phyloP scores from a whole-genome alignment of 2,888 invertebrate species.

The Nezara viridula region DNA sequence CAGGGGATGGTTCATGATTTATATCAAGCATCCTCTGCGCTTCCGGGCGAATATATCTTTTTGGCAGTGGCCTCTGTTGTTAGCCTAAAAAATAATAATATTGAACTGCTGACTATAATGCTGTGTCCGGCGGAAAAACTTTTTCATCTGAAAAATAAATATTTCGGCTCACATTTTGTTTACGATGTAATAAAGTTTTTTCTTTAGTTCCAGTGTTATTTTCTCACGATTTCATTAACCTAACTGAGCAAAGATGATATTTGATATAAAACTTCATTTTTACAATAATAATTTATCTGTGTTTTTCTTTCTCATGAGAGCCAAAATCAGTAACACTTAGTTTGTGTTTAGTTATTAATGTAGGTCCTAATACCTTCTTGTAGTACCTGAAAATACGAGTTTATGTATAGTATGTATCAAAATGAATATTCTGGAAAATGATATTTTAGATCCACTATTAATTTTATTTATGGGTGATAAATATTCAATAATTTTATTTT shows the following conservation, averaged over 20 bases:
- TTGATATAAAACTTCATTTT: no score
- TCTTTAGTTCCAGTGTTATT: background rate
- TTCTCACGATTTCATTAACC: background rate
- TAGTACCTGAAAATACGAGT: no score
- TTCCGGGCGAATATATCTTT: slow-evolving; percentile 45
- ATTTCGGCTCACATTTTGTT: background rate
- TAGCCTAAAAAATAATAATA: slow-evolving; percentile 31
- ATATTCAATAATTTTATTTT: no score
- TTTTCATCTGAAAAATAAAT: background rate
- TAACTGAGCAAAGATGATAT: background rate
- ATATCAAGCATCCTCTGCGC: slow-evolving; percentile 28
- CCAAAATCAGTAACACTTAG: no score
- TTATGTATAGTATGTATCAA: no score
- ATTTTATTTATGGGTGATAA: no score
- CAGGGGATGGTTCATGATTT: slow-evolving; percentile 31
- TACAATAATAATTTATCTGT: no score
- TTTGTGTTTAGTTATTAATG: no score
- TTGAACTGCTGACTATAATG: slow-evolving; percentile 10
- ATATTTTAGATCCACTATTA: no score
- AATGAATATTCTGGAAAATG: no score
- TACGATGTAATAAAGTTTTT: background rate
- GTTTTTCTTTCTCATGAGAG: no score
- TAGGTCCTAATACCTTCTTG: no score
- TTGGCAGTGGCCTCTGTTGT: slow-evolving; percentile 14
- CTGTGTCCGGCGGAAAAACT: background rate